Base-by-base conservation (phyloP, 2,888 invertebrate genomes). In the Parelbella ahira region DNA sequence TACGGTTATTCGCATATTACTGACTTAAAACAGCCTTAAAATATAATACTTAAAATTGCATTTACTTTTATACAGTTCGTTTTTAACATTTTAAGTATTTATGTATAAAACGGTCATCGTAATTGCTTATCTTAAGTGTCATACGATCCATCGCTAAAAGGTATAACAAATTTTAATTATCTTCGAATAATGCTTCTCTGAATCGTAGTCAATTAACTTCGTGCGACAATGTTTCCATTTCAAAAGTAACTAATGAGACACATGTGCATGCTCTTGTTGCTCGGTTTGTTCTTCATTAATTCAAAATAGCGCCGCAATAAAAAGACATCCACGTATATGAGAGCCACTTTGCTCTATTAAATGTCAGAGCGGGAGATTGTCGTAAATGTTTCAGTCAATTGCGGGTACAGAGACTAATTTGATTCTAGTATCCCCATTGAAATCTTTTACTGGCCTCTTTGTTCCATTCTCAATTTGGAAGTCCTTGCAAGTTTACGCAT, bases 401-500 rank as follows among this genome's bases (percentile, higher is more conserved):
- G n/a, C 3, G 21, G n/a, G n/a, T 21, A 21, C 6, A 13, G 13
- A 24, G 41, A 33, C 8, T 25, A 27, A 34, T 18, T 21, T 27
- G 13, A 11, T 34, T 20, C 42, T 34, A 43, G 30, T 43, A 43
- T 37, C 71, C 68, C 68, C 71, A 74, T 79, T 75, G 76, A 78
- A 80, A 80, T 79, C 71, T 77, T n/a, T 79, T 68, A 74, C 70
- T 66, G 66, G 65, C 63, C 60, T 71, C 67, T 76, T 79, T 75
- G 80, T 75, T 72, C 72, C 69, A 75, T 77, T 76, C 76, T 72
- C 81, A 80, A 83, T 82, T 81, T 76, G 65, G 68, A 66, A 74
- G 80, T 81, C 78, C 78, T 81, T 80, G 81, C 81, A 83, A 84
- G 81, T 84, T 81, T 82, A 86, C 84, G 86, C 84, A 84, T 86